These are phyloP conservation scores for Tetramorium simillimum DNA, from an alignment of 1,140 invertebrate species.

Conservation along the genomic window DNA sequence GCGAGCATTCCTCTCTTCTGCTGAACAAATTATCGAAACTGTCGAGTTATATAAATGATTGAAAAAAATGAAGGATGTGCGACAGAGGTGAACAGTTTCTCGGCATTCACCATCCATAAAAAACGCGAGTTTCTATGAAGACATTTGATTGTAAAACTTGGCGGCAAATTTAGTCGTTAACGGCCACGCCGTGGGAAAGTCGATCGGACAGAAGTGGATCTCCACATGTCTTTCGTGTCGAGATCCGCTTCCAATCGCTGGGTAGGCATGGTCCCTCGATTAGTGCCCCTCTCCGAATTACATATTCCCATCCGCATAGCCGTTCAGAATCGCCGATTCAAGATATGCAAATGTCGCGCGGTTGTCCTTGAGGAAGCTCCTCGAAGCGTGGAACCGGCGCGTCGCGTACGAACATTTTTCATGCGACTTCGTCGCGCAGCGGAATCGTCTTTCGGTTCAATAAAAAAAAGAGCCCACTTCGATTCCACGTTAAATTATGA, in stretches of 20 bases:
- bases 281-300: neutral
- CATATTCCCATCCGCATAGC: constrained; percentile 14
- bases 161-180: neutral
- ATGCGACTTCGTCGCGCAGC: neutral
- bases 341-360: constrained; percentile 48
- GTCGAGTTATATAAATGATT: neutral
- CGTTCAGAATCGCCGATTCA: constrained; percentile 20
- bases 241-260: neutral
- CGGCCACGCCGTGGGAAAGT: neutral
- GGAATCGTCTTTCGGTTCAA: neutral
- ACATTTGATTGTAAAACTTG: neutral
- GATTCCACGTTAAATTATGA: neutral
- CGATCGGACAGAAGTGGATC: neutral
- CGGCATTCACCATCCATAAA: neutral
- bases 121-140: neutral
- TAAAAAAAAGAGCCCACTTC: neutral
- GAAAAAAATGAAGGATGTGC: neutral
- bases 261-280: neutral
- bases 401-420: neutral
- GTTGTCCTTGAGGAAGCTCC: constrained; percentile 47
- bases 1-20: neutral
- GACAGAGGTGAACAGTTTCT: neutral
- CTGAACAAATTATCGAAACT: no score
- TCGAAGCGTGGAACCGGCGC: constrained; percentile 18
- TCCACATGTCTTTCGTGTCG: neutral